phyloP scores from a whole-genome alignment of 2,888 invertebrate genomes.

The Polylopha cassiicola region DNA sequence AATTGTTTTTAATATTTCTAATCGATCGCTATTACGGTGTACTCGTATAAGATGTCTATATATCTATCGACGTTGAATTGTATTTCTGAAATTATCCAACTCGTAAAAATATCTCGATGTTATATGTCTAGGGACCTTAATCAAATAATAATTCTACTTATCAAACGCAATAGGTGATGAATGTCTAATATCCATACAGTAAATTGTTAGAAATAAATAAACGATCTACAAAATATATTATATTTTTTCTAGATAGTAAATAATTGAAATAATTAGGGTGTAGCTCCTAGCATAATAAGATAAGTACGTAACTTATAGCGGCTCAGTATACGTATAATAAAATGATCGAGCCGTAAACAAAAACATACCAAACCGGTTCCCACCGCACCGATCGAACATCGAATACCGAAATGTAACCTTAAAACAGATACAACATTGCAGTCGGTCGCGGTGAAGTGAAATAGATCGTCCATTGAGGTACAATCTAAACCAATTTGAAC shows the following conservation, averaged over 20 bases:
- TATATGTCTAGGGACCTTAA: slow-evolving; percentile 6
- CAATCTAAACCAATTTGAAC: too few relatives aligned
- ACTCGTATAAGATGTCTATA: slow-evolving; percentile 15
- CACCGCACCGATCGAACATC: too few relatives aligned
- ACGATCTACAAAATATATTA: too few relatives aligned
- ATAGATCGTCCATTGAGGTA: too few relatives aligned
- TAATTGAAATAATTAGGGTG: slow-evolving; percentile 2
- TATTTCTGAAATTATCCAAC: slow-evolving; percentile 13
- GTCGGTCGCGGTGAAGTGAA: too few relatives aligned
- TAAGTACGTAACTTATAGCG: slow-evolving; percentile 53
- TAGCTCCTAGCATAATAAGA: slow-evolving; percentile 50
- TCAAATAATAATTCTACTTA: slow-evolving; percentile 1
- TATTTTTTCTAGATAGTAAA: too few relatives aligned
- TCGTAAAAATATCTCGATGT: slow-evolving; percentile 15
- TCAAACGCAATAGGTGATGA: slow-evolving; percentile 8
- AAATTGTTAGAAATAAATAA: slow-evolving; percentile 19
- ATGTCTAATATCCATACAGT: slow-evolving; percentile 13
- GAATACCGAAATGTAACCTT: too few relatives aligned
- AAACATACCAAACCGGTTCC: slow-evolving; percentile 57
- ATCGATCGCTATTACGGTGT: slow-evolving; percentile 4
- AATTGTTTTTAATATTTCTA: slow-evolving; percentile 5
- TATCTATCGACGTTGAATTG: slow-evolving; percentile 14
- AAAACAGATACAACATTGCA: too few relatives aligned
- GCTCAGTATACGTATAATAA: slow-evolving; percentile 48
- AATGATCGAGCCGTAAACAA: slow-evolving; percentile 67